Evolutionary conservation across 2,113 vertebrate species (phyloP).

Genomic region (Burhinus bistriatus): DNA sequence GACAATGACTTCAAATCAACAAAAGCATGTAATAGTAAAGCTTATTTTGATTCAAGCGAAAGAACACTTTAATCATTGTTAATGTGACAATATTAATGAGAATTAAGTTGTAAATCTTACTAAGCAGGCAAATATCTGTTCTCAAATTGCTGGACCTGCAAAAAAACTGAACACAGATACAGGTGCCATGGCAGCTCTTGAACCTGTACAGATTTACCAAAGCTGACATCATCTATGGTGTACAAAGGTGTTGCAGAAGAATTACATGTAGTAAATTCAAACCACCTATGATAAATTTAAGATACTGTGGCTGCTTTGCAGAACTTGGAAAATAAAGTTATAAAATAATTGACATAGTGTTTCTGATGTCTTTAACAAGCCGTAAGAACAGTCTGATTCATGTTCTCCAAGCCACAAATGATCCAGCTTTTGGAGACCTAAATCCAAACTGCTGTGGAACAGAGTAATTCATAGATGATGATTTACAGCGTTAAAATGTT

Average conservation of each 20-base stretch:
- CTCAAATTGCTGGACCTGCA: background rate
- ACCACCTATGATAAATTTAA: background rate
- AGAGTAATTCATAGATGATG: background rate
- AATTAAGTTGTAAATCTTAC: background rate
- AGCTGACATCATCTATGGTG: background rate
- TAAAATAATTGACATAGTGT: rapidly evolving
- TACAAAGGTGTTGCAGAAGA: background rate
- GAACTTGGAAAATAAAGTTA: background rate
- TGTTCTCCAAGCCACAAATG: background rate
- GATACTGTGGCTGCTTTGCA: background rate
- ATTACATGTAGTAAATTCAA: background rate
- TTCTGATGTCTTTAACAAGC: background rate
- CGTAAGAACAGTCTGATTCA: background rate
- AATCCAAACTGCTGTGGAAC: background rate
- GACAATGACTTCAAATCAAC: background rate
- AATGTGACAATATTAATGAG: background rate
- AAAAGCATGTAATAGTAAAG: rapidly evolving
- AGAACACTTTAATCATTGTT: background rate
- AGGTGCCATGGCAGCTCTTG: background rate
- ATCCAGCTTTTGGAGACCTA: background rate
- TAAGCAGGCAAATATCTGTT: background rate
- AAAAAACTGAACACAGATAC: background rate
- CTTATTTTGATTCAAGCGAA: background rate
- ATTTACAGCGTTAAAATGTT: background rate
- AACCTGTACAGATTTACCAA: background rate